Conservation (phyloP, 2,888 invertebrate genomes). For the Dryobota labecula region DNA sequence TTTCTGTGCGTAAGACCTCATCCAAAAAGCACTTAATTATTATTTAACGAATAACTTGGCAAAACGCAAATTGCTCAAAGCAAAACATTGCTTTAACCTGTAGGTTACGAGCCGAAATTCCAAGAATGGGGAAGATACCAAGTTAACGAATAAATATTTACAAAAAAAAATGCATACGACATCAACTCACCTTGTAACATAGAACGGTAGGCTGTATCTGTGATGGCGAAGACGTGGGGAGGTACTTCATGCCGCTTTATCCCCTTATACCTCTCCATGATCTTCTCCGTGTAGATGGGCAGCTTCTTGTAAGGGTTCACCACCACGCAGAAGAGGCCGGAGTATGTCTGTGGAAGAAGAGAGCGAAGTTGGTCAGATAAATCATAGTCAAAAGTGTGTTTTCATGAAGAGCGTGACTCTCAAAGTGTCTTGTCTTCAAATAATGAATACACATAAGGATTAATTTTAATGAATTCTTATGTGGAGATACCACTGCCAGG, state of each 20-base stretch:
- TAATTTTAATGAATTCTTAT: too few relatives aligned
- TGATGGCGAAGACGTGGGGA: conserved; percentile 99
- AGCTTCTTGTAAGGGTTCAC: conserved; percentile 99
- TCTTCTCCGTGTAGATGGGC: conserved; percentile 99
- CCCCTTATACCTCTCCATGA: conserved; percentile 99
- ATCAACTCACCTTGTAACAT: conserved; percentile 98
- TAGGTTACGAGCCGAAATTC: neutral
- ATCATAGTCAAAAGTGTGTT: neutral
- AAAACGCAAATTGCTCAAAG: neutral
- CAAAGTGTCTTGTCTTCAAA: neutral
- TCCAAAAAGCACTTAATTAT: neutral
- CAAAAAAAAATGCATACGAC: neutral
- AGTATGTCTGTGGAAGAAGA: conserved; percentile 97
- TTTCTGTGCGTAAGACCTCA: neutral
- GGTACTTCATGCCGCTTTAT: conserved; percentile 99
- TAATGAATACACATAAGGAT: neutral
- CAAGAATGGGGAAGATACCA: too few relatives aligned
- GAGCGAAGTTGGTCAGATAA: conserved; percentile 27
- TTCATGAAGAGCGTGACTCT: too few relatives aligned
- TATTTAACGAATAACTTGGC: too few relatives aligned
- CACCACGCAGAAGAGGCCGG: conserved; percentile 99
- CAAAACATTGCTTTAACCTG: neutral
- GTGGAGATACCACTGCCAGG: neutral
- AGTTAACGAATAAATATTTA: too few relatives aligned
- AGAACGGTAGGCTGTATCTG: conserved; percentile 99